Base-by-base conservation (phyloP, 2,113 vertebrate species). In the Eupsittula cactorum region DNA sequence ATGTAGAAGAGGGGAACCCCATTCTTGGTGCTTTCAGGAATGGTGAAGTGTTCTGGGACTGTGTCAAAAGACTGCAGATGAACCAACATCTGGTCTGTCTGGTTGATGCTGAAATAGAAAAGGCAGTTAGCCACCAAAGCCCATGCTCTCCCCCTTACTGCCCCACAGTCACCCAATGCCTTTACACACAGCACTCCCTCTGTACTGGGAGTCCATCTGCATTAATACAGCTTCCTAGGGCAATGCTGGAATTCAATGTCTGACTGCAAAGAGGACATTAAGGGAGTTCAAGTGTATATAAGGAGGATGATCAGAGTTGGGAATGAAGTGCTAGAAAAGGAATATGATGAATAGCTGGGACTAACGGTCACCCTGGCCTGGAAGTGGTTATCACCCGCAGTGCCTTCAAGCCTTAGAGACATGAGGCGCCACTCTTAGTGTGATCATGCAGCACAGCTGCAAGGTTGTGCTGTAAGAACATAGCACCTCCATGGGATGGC, bases 1-100 rank as follows among this genome's bases (percentile, higher is more conserved):
- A 99, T 99, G 96, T 99, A 99, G 97, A 99, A 99, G 46, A 99
- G 98, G 4, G 99, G 99, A 28, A 99, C 99, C 8, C 99, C 99
- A 1, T 99, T 99, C 98, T 99, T 99, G 62, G 99, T 99, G 98
- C 99, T 99, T 96, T 99, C 99, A 3, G 99, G 99, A 94, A 99
- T 99, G 8, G 98, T 99, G 97, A 99, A 99, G 88, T 99, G 99
- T 80, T 99, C 99, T 11, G 99, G 99, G 41, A 99, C 98, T 1
- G 99, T 99, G 88, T 99, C 99, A 96, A 99, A 99, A 6, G 99
- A 99, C 97, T 99, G 99, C 35, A 99, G 98, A 94, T 99, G 99
- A 81, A 99, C 99, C 95, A 99, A 92, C 99, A 99, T 99, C 98
- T 99, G 99, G 94, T 99, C 99, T 1, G 99, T 99, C 97, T 99